A percentile compares a stretch with the other conserved stretches of the same genome.
These are phyloP conservation scores for Caenorhabditis virilis DNA, from an alignment of 2,888 invertebrate species.

Conservation along the genomic window DNA sequence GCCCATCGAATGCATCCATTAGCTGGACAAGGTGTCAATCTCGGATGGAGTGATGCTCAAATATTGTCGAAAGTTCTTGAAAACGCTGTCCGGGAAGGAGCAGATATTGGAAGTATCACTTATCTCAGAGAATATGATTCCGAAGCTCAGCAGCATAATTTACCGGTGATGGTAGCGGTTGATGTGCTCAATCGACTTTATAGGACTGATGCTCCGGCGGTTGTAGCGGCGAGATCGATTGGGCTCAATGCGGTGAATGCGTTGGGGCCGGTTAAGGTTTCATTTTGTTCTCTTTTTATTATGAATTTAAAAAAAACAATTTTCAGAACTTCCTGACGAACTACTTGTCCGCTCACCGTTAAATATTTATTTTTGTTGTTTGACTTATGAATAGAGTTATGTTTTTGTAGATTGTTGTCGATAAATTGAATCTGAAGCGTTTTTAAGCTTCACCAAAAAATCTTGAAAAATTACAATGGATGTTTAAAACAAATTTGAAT, in stretches of 20 bases:
- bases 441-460: too few relatives aligned
- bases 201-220: conserved; percentile 53
- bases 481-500: too few relatives aligned
- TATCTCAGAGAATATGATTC: conserved; percentile 85
- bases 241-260: conserved; percentile 55
- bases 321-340: conserved; percentile 30
- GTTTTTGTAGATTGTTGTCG: too few relatives aligned
- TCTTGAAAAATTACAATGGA: too few relatives aligned
- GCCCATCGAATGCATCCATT: conserved; percentile 85
- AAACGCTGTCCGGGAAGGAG: conserved; percentile 78
- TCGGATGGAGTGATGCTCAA: conserved; percentile 90
- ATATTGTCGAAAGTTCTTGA: conserved; percentile 78
- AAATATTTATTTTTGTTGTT: neutral
- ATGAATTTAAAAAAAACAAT: too few relatives aligned
- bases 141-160: conserved; percentile 81
- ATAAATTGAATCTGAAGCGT: too few relatives aligned
- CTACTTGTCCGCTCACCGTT: conserved; percentile 29
- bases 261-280: conserved; percentile 24
- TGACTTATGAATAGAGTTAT: too few relatives aligned
- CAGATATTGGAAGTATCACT: conserved; percentile 76
- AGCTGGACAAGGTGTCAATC: conserved; percentile 96
- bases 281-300: too few relatives aligned
- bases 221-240: conserved; percentile 63
- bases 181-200: conserved; percentile 37
- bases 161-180: conserved; percentile 80